Base-by-base conservation (phyloP, 2,888 invertebrate genomes). In the Crepidodera aurea region DNA sequence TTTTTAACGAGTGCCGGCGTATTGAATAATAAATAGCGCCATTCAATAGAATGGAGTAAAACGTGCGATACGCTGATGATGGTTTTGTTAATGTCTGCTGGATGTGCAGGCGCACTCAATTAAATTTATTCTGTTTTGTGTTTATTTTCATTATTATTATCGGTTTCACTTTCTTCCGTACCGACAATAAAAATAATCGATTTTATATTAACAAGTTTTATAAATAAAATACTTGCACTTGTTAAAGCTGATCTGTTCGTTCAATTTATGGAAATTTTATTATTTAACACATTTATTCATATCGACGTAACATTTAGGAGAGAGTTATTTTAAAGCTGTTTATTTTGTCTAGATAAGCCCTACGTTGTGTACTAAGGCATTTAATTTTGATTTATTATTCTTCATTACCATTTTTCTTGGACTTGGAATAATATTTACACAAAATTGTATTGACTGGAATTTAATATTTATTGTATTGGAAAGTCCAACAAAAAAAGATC, bases 1-100 rank as follows among this genome's bases (percentile, higher is more conserved):
- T 68, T 67, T 69, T 70, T 70, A 70, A 70, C 65, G 64, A 67
- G 58, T 48, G 62, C 29, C 48, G 48, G 27, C 29, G 27, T 54
- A 64, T 62, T 66, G 66, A 66, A 66, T 66, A 64, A 64, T 67
- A 61, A 61, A 62, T 64, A 27, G 53, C 46, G 46, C 53, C 51
- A 51, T 62, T 62, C 57, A 53, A 62, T 62, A 46, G 29, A 46
- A 29, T 15, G 12, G 18, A 40, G 46, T 61, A 48, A 62, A 40
- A 42, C 39, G 56, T 61, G 51, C 34, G 61, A 57, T 51, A 54
- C 34, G 13, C 34, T 34, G 34, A 34, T 16, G 16, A 40, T 40
- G 40, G 18, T 16, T 13, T 34, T 34, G 34, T 34, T 34, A 34
- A 34, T 34, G 34, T 27, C 27, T 51, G 40, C 40, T 42, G 54